These are phyloP conservation scores for Oreochromis mossambicus DNA, from an alignment of 2,797 vertebrate genomes.

Conservation along the genomic window DNA sequence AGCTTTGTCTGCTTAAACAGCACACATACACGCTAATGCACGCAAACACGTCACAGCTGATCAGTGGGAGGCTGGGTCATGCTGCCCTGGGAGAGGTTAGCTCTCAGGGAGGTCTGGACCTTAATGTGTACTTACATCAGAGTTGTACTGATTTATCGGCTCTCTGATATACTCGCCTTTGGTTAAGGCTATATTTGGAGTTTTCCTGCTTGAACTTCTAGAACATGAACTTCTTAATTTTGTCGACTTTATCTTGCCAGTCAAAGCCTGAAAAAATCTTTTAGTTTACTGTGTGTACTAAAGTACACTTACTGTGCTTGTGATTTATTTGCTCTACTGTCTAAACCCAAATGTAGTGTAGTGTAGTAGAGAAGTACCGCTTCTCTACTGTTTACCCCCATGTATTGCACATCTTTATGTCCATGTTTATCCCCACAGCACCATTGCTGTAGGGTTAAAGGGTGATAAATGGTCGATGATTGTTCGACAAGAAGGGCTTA, in stretches of 20 bases:
- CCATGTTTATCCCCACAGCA: background rate
- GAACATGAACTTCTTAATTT: background rate
- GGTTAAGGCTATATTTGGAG: background rate
- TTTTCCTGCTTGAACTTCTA: background rate
- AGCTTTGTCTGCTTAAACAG: conserved; percentile 7
- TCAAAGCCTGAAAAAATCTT: background rate
- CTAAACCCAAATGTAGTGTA: background rate
- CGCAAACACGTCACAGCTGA: background rate
- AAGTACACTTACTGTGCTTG: background rate
- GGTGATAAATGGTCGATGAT: background rate
- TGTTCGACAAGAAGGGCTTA: background rate
- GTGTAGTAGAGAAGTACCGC: background rate
- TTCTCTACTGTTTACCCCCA: background rate
- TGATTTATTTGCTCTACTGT: background rate
- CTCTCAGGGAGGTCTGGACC: background rate
- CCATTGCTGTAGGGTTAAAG: background rate
- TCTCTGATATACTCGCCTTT: background rate
- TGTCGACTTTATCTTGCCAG: background rate
- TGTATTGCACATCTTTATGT: background rate
- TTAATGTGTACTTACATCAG: background rate
- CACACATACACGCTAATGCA: background rate
- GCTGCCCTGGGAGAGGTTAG: conserved; percentile 43
- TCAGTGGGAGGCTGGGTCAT: background rate
- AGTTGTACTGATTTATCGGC: background rate
- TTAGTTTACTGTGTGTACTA: background rate